Percentiles rank a stretch among this genome's conserved stretches.
Conservation (phyloP, 2,888 invertebrate species). For the Agriotes lineatus region DNA sequence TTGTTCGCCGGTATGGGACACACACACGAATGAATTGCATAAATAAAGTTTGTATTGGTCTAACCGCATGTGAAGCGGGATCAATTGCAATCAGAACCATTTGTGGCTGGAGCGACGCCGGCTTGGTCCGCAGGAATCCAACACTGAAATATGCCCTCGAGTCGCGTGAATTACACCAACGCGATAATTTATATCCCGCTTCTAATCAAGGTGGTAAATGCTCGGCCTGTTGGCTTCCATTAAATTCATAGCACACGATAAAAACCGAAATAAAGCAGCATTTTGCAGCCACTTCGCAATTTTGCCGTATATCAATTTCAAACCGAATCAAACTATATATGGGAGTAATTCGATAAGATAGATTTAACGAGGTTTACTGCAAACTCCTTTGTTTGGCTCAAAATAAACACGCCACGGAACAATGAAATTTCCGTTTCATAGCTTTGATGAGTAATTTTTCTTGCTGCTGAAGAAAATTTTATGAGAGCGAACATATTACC, state of each 20-base stretch:
- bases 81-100: conserved; percentile 57
- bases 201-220: conserved; percentile 65
- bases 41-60: conserved; percentile 42
- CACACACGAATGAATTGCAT: conserved; percentile 40
- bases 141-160: conserved; percentile 62
- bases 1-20: conserved; percentile 33
- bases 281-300: conserved; percentile 38
- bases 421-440: background rate
- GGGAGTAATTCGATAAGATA: background rate
- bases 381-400: background rate
- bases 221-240: conserved; percentile 59
- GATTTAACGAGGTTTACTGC: conserved; percentile 1
- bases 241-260: conserved; percentile 57
- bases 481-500: too few species aligned
- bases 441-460: too few species aligned
- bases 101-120: conserved; percentile 53
- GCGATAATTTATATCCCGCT: conserved; percentile 63
- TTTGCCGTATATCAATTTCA: conserved; percentile 32
- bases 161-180: conserved; percentile 62
- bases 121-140: conserved; percentile 52
- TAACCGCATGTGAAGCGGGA: conserved; percentile 49
- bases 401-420: background rate
- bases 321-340: conserved; percentile 23
- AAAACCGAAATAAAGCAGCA: conserved; percentile 44
- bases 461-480: too few species aligned